Conservation (phyloP, 2,888 invertebrate species). For the Dasysyrphus tricinctus region DNA sequence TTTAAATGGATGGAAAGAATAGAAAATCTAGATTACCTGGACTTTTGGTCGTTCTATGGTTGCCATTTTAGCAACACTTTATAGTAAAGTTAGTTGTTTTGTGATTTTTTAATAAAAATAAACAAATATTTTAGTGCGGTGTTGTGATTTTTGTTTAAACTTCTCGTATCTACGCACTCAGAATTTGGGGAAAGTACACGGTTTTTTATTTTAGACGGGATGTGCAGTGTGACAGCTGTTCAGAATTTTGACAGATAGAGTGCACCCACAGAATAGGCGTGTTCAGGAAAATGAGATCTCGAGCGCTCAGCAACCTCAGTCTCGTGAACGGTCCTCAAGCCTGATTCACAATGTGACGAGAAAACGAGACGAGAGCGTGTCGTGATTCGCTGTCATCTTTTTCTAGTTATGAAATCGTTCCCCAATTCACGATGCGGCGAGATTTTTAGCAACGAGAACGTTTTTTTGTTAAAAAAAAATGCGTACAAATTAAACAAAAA, state of each 20-base stretch:
- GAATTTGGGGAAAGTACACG: slow-evolving; percentile 4
- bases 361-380: too few relatives aligned
- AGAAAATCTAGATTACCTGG: slow-evolving; percentile 77
- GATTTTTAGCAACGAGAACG: too few relatives aligned
- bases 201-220: background rate
- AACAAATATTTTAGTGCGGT: background rate
- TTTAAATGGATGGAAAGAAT: background rate
- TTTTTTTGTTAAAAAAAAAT: too few relatives aligned
- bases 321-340: too few relatives aligned
- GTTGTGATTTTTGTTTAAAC: slow-evolving; percentile 10
- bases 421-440: too few relatives aligned
- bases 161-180: slow-evolving; percentile 2
- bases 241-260: background rate
- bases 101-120: background rate
- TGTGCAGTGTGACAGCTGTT: background rate
- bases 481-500: too few relatives aligned
- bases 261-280: too few relatives aligned
- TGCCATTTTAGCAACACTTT: slow-evolving; percentile 79
- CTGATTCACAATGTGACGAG: too few relatives aligned
- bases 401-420: too few relatives aligned
- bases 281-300: too few relatives aligned
- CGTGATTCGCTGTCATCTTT: too few relatives aligned
- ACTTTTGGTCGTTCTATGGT: slow-evolving; percentile 82
- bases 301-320: too few relatives aligned
- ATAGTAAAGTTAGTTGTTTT: background rate